These are phyloP conservation scores for Hexactinellida sp. DNA, from an alignment of 37 sponge, comb jelly and placozoan genomes.

Conservation along the genomic window DNA sequence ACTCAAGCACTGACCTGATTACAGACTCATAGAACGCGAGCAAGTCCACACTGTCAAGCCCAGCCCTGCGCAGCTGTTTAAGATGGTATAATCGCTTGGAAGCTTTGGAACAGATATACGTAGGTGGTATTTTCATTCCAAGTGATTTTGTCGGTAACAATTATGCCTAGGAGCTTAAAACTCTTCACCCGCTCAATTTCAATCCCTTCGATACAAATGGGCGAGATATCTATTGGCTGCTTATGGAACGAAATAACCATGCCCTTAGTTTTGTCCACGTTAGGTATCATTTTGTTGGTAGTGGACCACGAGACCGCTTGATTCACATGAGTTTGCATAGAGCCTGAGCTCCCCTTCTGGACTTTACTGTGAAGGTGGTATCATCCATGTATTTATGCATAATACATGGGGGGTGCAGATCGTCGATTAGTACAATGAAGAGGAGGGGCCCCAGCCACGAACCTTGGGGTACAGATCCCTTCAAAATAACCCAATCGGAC, in stretches of 20 bases:
- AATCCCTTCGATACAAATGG: background rate
- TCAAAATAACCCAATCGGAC: background rate
- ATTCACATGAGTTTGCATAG: background rate
- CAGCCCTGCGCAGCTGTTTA: background rate
- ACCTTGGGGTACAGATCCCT: background rate
- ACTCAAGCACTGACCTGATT: background rate
- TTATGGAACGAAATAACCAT: background rate
- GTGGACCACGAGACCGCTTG: background rate
- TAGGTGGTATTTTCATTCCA: background rate
- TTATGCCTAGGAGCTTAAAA: background rate
- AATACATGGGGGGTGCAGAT: background rate
- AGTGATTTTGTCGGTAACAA: background rate
- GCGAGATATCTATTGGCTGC: background rate
- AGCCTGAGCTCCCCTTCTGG: background rate
- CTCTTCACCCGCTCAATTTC: background rate
- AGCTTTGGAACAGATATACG: background rate
- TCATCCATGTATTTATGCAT: background rate
- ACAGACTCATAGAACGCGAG: background rate
- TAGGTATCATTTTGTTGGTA: background rate
- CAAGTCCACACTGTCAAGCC: background rate
- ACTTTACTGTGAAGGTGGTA: background rate
- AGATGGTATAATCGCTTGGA: background rate
- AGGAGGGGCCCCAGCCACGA: background rate
- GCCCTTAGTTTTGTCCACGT: background rate
- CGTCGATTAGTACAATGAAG: background rate